A percentile compares a stretch with the other conserved stretches of the same genome.
Conservation (phyloP, 1,140 invertebrate species). For the Drosophila nikananu region DNA sequence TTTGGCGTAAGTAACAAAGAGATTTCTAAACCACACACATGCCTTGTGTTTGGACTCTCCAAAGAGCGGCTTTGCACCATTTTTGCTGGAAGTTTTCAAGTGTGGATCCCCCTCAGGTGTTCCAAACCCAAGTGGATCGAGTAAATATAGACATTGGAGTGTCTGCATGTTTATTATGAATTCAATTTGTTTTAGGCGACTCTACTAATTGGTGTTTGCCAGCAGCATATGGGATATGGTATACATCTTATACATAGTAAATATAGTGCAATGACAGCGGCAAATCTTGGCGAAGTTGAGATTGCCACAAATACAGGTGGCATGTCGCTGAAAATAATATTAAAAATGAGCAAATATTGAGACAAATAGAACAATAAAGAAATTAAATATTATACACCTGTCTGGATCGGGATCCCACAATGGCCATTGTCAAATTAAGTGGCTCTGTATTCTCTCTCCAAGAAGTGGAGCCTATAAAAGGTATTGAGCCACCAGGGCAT, state of each 20-base stretch:
- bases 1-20: not conserved
- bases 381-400: conserved; percentile 14
- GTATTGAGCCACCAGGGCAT: not conserved
- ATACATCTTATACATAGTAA: not conserved
- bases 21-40: not conserved
- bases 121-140: not conserved
- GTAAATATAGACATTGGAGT: not conserved
- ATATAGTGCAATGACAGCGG: not conserved
- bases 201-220: too few species aligned
- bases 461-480: conserved; percentile 31
- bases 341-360: conserved; percentile 26
- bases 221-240: not conserved
- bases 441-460: not conserved
- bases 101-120: not conserved
- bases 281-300: not conserved
- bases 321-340: conserved; percentile 4
- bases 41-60: not conserved
- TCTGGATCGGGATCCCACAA: not conserved
- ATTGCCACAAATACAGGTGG: not conserved
- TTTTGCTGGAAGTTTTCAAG: not conserved
- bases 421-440: conserved; percentile 18
- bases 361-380: conserved; percentile 10
- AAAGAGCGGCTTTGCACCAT: not conserved
- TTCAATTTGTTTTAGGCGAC: not conserved
- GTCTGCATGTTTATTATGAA: not conserved